Base-by-base conservation (phyloP, 2,797 vertebrate genomes). In the Pangasius macronema region DNA sequence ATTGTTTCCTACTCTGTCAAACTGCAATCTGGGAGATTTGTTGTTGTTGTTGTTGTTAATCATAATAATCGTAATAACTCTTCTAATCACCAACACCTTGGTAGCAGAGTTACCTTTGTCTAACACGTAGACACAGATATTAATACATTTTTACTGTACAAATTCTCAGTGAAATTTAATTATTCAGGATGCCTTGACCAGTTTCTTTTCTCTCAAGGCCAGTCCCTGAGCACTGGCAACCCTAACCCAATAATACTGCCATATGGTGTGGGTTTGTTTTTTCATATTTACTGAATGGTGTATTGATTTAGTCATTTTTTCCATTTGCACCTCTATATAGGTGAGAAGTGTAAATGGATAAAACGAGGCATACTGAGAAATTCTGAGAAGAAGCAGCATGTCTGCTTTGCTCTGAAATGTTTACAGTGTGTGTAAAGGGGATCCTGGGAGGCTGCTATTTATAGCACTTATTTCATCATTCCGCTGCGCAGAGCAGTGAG, bases 371-470 rank as follows among this genome's bases (percentile, higher is more conserved):
- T 68, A 83, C 49, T 53, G 49, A 83, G 61, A 79, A 55, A 59
- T 42, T 81, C 81, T 73, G 53, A 85, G 76, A 87, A 84, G 46
- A 87, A 86, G 76, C 81, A 82, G 73, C 85, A 87, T 59, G 89
- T 88, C 67, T 57, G 89, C 86, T 83, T 90, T 92, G 91, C 88
- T 92, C 92, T 91, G 82, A 91, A 93, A 89, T 95, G 94, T 95
- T 95, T 95, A 94, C 94, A 94, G 90, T 93, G 92, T 90, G 89
- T 90, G 90, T 88, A 92, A 95, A 94, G 94, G 95, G 95, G 95
- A 96, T 96, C 95, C 95, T 96, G 94, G 92, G 95, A 96, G 94
- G 94, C 68, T 53, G 93, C 94, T 96, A 96, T 96, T 96, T 96
- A 94, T 96, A 96, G 95, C 93, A 84, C 90, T 90, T 92, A 93